phyloP scores from a whole-genome alignment of 2,888 invertebrate genomes.

The Lasiommata megera region DNA sequence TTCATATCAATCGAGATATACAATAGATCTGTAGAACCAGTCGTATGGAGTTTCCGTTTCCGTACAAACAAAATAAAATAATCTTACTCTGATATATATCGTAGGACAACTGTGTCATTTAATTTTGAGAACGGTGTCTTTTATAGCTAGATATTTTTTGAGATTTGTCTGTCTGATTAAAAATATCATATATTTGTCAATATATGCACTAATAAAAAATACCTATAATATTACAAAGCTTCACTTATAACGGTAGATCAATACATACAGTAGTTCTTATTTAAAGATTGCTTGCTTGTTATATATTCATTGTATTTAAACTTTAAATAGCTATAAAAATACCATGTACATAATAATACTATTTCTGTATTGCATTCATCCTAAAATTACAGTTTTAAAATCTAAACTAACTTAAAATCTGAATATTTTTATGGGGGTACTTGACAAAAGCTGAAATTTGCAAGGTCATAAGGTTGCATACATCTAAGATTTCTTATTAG shows the following conservation, averaged over 20 bases:
- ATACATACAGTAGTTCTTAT: background rate
- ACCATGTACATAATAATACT: background rate
- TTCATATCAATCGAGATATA: no score
- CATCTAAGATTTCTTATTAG: no score
- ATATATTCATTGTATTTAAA: background rate
- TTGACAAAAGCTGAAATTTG: no score
- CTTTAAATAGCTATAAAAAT: background rate
- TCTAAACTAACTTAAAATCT: background rate
- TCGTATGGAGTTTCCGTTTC: no score
- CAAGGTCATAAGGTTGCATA: no score
- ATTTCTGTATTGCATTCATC: background rate
- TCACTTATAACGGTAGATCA: background rate
- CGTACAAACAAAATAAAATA: no score
- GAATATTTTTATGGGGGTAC: background rate
- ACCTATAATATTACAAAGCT: background rate
- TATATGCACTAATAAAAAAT: background rate
- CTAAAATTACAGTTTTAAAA: background rate
- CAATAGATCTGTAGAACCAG: no score
- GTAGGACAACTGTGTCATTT: no score
- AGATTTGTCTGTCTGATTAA: constrained; percentile 1
- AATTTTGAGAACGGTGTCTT: no score
- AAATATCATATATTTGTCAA: background rate
- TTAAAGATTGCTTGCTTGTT: background rate
- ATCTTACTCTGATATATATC: no score
- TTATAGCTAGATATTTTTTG: background rate